phyloP scores from a whole-genome alignment of 2,797 vertebrate species.

The Mus spretus region DNA sequence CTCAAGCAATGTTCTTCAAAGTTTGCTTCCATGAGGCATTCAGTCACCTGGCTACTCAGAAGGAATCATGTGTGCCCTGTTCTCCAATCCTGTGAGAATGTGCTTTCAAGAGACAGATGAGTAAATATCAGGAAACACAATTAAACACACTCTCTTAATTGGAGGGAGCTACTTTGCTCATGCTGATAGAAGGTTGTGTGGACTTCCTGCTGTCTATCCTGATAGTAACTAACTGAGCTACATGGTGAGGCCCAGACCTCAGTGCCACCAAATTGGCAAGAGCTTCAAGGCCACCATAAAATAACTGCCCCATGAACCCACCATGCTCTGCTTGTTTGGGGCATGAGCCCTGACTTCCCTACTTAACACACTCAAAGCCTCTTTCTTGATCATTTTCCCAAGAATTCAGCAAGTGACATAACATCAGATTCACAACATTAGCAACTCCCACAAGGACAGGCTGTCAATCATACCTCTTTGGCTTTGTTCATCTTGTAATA shows the following conservation, averaged over 20 bases:
- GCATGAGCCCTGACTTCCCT: not conserved
- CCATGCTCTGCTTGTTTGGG: not conserved
- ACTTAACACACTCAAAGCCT: not conserved
- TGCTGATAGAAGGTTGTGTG: not conserved
- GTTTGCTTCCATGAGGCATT: not conserved
- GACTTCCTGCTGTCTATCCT: not conserved
- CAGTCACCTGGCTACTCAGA: not conserved
- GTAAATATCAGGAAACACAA: not conserved
- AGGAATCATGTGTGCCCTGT: not conserved
- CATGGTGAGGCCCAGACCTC: not conserved
- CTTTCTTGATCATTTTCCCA: not conserved
- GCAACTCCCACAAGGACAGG: not conserved
- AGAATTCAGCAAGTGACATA: not conserved
- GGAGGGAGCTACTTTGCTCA: not conserved
- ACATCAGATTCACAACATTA: not conserved
- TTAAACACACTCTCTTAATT: no score
- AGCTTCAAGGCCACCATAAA: not conserved
- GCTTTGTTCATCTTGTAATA: not conserved
- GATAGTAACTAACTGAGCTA: not conserved
- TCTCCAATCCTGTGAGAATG: not conserved
- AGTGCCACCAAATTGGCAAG: not conserved
- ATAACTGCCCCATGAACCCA: not conserved
- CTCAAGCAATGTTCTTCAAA: not conserved
- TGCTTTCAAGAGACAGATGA: not conserved
- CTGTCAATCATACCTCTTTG: not conserved